Base-by-base conservation (phyloP, 2,113 vertebrate species). In the Meles meles region DNA sequence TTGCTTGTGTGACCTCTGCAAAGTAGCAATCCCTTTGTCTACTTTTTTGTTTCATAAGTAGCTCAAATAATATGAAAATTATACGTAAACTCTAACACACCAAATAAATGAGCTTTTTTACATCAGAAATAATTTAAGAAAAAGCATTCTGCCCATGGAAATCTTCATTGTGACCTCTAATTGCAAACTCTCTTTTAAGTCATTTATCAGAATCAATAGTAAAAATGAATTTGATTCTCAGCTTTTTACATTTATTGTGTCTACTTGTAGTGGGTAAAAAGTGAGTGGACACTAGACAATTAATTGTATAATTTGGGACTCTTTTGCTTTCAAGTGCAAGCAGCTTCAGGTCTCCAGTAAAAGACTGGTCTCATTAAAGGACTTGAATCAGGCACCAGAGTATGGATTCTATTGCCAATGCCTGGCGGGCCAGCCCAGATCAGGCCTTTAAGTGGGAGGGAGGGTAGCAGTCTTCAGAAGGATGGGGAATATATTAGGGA, bases 41-140 rank as follows among this genome's bases (percentile, higher is more conserved):
- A 83, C 2, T 55, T 86, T 89, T 86, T 69, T 59, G 44, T 42
- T 76, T 39, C 27, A 21, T 20, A 27, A 74, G 39, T 85, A 39
- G 67, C 34, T 88, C 81, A 85, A 90, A 52, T 59, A 57, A 37
- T 55, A 76, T 7, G 20, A 90, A 95, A 95, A 57, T 65, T 49
- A 13, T 74, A 14, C 61, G 12, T 67, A 77, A 95, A 69, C 52
- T 39, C 59, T 59, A 34, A 90, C 52, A 6, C 25, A 49, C 42
- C 31, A 77, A 80, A 72, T 95, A 92, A 77, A 85, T 42, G 49
- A 94, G 61, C 65, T 65, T 74, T 71, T 93, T 76, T 85, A 86
- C 42, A 92, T 52, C 13, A 74, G 52, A 87, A 95, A 52, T 34
- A 25, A 90, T 25, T 8, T 86, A 31, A 71, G 85, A 69, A 72